Evolutionary conservation across 2,113 vertebrate species (phyloP).

Genomic region (Oreochromis niloticus): DNA sequence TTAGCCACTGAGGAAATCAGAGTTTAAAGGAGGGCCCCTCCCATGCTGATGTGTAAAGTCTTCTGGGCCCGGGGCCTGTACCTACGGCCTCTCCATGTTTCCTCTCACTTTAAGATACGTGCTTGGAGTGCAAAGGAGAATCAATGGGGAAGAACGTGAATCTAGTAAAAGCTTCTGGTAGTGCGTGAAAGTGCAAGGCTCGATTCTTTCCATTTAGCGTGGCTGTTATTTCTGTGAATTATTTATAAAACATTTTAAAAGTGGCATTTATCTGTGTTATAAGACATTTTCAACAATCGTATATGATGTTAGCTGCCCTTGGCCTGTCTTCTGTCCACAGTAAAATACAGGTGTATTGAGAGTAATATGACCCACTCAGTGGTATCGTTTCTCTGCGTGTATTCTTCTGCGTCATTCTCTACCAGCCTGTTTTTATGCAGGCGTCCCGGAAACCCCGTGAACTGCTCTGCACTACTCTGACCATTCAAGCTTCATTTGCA

Average conservation of each 20-base stretch:
- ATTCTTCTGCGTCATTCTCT: neutral
- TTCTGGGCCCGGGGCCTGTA: constrained; percentile 46
- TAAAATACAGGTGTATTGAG: neutral
- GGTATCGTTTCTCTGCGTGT: neutral
- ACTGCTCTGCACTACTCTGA: neutral
- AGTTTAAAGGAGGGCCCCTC: constrained; percentile 46
- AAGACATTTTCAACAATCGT: neutral
- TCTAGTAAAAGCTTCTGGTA: constrained; percentile 7
- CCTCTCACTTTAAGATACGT: constrained; percentile 53
- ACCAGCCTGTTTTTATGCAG: neutral
- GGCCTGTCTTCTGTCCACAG: neutral
- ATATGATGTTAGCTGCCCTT: neutral
- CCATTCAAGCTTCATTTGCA: neutral
- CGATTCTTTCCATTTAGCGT: neutral
- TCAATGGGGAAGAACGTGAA: constrained; percentile 7
- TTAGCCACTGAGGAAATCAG: constrained; percentile 57
- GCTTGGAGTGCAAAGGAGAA: constrained; percentile 42
- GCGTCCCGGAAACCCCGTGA: neutral
- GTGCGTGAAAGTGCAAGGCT: constrained; percentile 37
- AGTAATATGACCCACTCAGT: neutral
- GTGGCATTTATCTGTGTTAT: neutral
- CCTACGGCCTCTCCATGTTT: constrained; percentile 44
- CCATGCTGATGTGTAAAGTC: constrained; percentile 24
- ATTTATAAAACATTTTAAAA: neutral
- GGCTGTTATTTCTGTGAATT: neutral